These are phyloP conservation scores for Oedothorax gibbosus DNA, from an alignment of 1,140 invertebrate species.

Conservation along the genomic window DNA sequence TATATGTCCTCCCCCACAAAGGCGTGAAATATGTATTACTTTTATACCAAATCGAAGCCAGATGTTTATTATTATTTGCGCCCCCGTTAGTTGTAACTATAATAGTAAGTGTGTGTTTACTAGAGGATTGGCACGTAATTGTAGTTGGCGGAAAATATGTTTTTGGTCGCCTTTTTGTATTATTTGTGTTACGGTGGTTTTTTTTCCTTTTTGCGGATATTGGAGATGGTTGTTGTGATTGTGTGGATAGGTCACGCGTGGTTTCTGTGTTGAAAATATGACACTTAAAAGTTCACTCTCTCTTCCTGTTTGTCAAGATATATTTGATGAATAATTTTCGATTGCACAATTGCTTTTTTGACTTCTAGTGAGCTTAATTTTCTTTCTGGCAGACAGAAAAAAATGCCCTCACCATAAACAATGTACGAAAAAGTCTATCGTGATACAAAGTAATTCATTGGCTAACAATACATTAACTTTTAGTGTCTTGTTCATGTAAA, in stretches of 20 bases:
- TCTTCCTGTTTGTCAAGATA: not conserved
- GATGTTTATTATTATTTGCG: conserved; percentile 37
- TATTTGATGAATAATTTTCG: too few relatives aligned
- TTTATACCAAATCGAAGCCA: conserved; percentile 21
- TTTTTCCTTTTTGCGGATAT: conserved; percentile 1
- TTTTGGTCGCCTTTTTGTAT: not conserved
- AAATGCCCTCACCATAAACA: too few relatives aligned
- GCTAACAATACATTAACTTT: too few relatives aligned
- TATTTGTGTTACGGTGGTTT: conserved; percentile 12
- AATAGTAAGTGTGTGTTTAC: conserved; percentile 50
- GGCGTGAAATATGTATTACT: conserved; percentile 53
- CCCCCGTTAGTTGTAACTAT: conserved; percentile 24
- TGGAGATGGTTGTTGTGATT: conserved; percentile 16
- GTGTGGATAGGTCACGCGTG: not conserved
- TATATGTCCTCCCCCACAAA: not conserved
- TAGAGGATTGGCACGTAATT: conserved; percentile 15
- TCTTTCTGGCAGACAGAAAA: too few relatives aligned
- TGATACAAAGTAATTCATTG: too few relatives aligned
- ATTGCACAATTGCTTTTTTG: too few relatives aligned
- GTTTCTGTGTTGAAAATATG: not conserved
- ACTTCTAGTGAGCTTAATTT: too few relatives aligned
- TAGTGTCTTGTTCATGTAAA: too few relatives aligned
- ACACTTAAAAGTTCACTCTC: not conserved
- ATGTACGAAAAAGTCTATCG: too few relatives aligned
- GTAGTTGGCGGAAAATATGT: conserved; percentile 13